Evolutionary conservation across 2,888 invertebrate species (phyloP), one percentile per base, ranked within the genome.

Genomic region (Heliconius charithonia): DNA sequence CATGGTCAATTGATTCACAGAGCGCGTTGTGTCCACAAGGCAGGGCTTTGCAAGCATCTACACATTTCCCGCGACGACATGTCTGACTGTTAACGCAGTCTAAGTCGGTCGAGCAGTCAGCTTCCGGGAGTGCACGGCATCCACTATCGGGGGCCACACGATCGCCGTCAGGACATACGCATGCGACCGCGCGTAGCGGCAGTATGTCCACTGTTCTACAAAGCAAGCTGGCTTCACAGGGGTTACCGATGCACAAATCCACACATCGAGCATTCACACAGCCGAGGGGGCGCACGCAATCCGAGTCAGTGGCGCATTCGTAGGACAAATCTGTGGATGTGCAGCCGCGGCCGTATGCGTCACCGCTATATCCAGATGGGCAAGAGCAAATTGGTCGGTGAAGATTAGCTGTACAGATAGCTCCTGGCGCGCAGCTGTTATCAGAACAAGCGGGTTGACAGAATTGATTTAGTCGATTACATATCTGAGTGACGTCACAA

Each of bases 161-260:
- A 0, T 97, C 97, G 81, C 98, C 98, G 65, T 97, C 96, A 25
- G 98, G 97, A 91, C 98, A 98, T 86, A 97, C 96, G 88, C 98
- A 98, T 85, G 98, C 97, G 85, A 98, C 97, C 0, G 98, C 98
- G 75, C 98, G 96, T 82, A 98, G 91, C 3, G 98, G 98, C 70
- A 97, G 88, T 0, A 97, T 97, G 84, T 98, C 97, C 19, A 97
- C 93, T 0, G 98, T 97, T 80, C 96, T 95, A 89, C 98, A 98
- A 79, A 97, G 96, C 84, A 98, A 97, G 82, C 97, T 97, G 9
- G 96, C 93, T 25, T 96, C 96, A 87, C 98, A 98, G 69, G 97
- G 96, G 83, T 96, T 96, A 13, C 96, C 96, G 19, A 96, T 91
- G 86, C 98, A 98, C 7, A 98, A 97, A 91, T 98, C 97, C 80